These are phyloP conservation scores for Genyomyrus donnyi DNA, from an alignment of 2,113 vertebrate species.

Conservation along the genomic window DNA sequence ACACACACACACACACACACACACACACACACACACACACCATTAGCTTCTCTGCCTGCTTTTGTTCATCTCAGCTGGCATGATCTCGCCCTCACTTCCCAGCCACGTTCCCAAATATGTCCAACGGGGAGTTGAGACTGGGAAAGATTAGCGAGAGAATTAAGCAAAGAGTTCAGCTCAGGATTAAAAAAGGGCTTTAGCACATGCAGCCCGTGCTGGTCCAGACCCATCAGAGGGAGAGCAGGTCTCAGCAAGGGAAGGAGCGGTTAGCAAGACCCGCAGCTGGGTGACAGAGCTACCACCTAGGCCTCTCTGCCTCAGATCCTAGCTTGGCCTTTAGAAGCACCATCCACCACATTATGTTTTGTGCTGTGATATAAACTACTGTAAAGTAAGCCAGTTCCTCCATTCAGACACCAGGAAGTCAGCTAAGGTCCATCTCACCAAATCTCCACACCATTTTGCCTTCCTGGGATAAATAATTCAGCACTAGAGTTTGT, in stretches of 20 bases:
- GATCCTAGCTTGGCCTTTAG: neutral
- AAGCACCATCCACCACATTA: neutral
- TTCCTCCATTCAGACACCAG: neutral
- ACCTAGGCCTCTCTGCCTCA: neutral
- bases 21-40: neutral
- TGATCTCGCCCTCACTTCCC: neutral
- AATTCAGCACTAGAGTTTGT: neutral
- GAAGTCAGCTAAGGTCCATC: neutral
- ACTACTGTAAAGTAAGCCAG: neutral
- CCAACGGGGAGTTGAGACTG: neutral
- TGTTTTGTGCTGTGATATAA: neutral
- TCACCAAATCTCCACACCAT: neutral
- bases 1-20: neutral
- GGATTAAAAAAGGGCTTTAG: neutral
- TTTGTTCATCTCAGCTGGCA: neutral
- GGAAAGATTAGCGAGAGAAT: neutral
- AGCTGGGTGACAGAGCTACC: neutral
- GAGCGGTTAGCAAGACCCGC: neutral
- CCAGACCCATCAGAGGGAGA: neutral
- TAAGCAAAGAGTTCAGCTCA: neutral
- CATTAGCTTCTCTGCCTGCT: neutral
- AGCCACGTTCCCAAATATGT: neutral
- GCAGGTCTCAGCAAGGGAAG: neutral
- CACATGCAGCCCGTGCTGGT: neutral
- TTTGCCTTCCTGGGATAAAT: neutral